phyloP scores from a whole-genome alignment of 2,113 vertebrate species.

The Melanerpes aurifrons region DNA sequence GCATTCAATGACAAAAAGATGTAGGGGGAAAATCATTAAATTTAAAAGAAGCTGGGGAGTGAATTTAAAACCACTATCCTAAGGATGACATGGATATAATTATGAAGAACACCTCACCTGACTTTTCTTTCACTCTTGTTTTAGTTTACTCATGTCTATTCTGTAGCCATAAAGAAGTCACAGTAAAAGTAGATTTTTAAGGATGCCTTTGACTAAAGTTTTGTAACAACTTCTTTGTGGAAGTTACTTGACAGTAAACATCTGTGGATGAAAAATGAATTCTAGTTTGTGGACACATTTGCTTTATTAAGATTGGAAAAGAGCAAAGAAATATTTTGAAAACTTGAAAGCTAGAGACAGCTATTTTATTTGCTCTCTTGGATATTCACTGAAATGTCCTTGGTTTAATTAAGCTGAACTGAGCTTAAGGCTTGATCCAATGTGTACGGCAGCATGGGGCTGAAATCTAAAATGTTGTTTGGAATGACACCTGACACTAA shows the following conservation, averaged over 20 bases:
- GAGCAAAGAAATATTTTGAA: neutral
- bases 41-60: conserved; percentile 2
- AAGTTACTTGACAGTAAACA: neutral
- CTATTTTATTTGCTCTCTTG: neutral
- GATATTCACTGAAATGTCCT: neutral
- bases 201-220: neutral
- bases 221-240: neutral
- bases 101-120: neutral
- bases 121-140: neutral
- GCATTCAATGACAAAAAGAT: conserved; percentile 18
- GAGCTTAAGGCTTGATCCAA: neutral
- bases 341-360: neutral
- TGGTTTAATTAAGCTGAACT: neutral
- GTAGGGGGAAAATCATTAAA: conserved; percentile 1
- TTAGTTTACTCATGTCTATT: neutral
- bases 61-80: conserved; percentile 39
- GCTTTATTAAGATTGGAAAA: neutral
- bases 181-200: neutral
- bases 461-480: neutral
- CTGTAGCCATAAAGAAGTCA: neutral
- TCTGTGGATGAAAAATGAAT: neutral
- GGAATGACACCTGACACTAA: neutral
- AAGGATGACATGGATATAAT: neutral
- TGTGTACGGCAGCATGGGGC: neutral
- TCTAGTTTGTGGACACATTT: neutral